Base-by-base conservation (phyloP, 2,113 vertebrate species). In the Tragelaphus strepsiceros region DNA sequence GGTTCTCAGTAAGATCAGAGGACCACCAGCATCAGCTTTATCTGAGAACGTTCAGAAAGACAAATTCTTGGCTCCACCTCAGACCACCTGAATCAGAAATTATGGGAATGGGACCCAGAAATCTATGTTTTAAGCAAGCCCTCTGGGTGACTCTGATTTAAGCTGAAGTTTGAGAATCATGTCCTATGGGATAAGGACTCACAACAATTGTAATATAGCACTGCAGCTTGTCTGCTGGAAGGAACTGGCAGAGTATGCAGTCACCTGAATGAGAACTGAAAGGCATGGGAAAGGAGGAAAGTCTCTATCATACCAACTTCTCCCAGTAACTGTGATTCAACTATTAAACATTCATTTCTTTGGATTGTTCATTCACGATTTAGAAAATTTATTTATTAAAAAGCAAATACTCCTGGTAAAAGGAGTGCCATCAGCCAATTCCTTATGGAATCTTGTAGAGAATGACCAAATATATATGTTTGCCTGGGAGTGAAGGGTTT, bases 231-330 rank as follows among this genome's bases (percentile, higher is more conserved):
- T 54, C 59, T 74, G 12, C 43, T 89, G 28, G 28, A 21, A 78
- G 96, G 24, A 83, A 12, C 35, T 56, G 46, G n/a, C 17, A 62
- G 22, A 77, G 7, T 24, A 74, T 24, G 26, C 6, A 19, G 46
- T 94, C 43, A 49, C 43, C 26, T 93, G 46, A 93, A 94, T 91
- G 86, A 96, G 21, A 92, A 90, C 49, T 54, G 49, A 94, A 74
- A 92, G 46, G 26, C 28, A 13, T 77, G 13, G 35, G 7, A 16
- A 32, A 62, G 22, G 51, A 21, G 13, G 67, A 9, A 81, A 64
- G 91, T 84, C 6, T 10, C 26, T 88, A 91, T 96, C 17, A 39
- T 64, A 26, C 22, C 49, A 95, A 49, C 39, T 90, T 82, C 6
- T 90, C 53, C n/a, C 16, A 56, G 32, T 71, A 43, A 46, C 62